phyloP scores from a whole-genome alignment of 2,888 invertebrate species.

The Zygogramma bicolorata region DNA sequence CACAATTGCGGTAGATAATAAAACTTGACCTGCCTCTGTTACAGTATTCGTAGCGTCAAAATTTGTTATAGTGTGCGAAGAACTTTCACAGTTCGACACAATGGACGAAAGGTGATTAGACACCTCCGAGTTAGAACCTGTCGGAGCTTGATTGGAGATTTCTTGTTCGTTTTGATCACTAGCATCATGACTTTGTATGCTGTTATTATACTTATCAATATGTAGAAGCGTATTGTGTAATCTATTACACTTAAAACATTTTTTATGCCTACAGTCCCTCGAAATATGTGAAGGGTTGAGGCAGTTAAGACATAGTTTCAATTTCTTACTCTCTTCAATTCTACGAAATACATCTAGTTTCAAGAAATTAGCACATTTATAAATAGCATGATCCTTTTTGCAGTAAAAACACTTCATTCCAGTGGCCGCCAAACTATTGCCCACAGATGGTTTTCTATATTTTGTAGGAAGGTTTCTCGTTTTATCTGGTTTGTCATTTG shows the following conservation, averaged over 20 bases:
- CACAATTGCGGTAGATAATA: constrained; percentile 10
- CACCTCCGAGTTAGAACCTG: not conserved
- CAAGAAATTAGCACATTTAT: not conserved
- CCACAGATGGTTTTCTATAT: not conserved
- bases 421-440: not conserved
- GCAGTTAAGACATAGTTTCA: constrained; percentile 13
- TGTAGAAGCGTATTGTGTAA: constrained; percentile 9
- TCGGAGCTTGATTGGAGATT: not conserved
- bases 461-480: not conserved
- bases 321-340: not conserved
- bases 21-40: not conserved
- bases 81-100: not conserved
- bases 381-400: not conserved
- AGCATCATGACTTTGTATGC: not conserved
- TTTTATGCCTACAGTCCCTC: not conserved
- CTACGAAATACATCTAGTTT: not conserved
- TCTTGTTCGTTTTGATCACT: not conserved
- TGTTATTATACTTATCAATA: constrained; percentile 1
- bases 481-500: constrained; percentile 6
- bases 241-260: constrained; percentile 3
- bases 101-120: not conserved
- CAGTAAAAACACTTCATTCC: not conserved
- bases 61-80: not conserved
- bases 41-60: not conserved
- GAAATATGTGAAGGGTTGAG: not conserved